These are phyloP conservation scores for Myzus persicae DNA, from an alignment of 1,140 invertebrate genomes.

Conservation along the genomic window DNA sequence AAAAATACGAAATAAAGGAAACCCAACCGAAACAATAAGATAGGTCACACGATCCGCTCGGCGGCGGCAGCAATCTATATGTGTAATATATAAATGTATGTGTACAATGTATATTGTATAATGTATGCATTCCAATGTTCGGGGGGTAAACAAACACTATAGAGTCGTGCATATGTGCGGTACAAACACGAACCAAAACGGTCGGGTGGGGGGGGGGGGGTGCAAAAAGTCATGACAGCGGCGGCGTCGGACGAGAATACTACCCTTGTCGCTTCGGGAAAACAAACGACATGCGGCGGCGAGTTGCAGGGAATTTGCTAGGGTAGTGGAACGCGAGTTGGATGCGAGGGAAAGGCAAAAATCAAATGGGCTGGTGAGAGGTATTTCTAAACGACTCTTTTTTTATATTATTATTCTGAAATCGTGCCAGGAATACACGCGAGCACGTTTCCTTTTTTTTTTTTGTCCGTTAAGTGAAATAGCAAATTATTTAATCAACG, in stretches of 20 bases:
- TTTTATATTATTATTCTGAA: conserved; percentile 19
- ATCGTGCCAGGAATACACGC: conserved; percentile 53
- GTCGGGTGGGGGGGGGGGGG: not conserved
- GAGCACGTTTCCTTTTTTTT: conserved; percentile 18
- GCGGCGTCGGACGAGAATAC: not conserved
- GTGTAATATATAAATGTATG: not conserved
- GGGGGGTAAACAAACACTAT: not conserved
- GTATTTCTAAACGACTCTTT: conserved; percentile 48
- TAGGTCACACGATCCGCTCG: not conserved
- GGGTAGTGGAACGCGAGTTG: not conserved
- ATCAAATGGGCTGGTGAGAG: conserved; percentile 30
- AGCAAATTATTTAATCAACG: conserved; percentile 50
- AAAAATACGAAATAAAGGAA: conserved; percentile 4
- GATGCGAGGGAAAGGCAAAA: not conserved
- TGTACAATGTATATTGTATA: not conserved
- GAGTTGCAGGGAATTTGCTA: not conserved
- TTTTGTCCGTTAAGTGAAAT: conserved; percentile 47
- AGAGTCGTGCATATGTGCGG: not conserved
- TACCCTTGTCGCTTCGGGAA: conserved; percentile 34
- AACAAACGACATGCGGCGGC: conserved; percentile 1
- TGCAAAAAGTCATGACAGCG: conserved; percentile 23
- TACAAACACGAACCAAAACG: too few relatives aligned
- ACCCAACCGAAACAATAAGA: conserved; percentile 6
- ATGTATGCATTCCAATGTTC: conserved; percentile 21
- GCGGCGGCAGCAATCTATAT: too few relatives aligned